Base-by-base conservation (phyloP, 2,113 vertebrate species). In the Fregetta grallaria region DNA sequence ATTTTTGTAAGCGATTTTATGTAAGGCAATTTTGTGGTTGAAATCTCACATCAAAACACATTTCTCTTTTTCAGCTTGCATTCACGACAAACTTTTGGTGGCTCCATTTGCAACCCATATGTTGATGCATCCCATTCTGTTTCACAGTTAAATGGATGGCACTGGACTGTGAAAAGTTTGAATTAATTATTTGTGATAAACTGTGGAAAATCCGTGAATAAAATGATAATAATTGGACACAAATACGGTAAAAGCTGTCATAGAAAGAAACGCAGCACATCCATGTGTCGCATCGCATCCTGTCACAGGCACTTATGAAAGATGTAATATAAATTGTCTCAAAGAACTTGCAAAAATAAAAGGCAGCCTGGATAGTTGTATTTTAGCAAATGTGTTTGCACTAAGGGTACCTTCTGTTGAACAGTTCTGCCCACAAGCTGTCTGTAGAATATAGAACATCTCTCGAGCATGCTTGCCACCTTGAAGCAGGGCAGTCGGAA, bases 361-460 rank as follows among this genome's bases (percentile, higher is more conserved):
- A 98, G 97, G 98, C 98, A 98, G 97, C 97, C 97, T 97, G 97
- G 95, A 98, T 98, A 98, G 97, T 95, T 96, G 97, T 98, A 98
- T 97, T 97, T 98, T 98, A 98, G 97, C 97, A 98, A 98, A 98
- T 98, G 98, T 98, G 98, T 98, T 98, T 98, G 97, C 97, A 97
- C 98, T 97, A 97, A 98, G 98, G 99, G 99, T 99, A 99, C 99
- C 99, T 99, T 99, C 99, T 98, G 99, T 99, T 98, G 99, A 99
- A 99, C 99, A 99, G 99, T 99, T 99, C 98, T 99, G 99, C 99
- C 98, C 98, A 99, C 99, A 99, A 99, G 99, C 98, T 98, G 98
- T 99, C 98, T 99, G 99, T 98, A 99, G 99, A 98, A 99, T 98
- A 99, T 98, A 99, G 99, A 99, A 99, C 98, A 99, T 99, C 99